These are phyloP conservation scores for Ditula angustiorana DNA, from an alignment of 2,888 invertebrate genomes.

Conservation along the genomic window DNA sequence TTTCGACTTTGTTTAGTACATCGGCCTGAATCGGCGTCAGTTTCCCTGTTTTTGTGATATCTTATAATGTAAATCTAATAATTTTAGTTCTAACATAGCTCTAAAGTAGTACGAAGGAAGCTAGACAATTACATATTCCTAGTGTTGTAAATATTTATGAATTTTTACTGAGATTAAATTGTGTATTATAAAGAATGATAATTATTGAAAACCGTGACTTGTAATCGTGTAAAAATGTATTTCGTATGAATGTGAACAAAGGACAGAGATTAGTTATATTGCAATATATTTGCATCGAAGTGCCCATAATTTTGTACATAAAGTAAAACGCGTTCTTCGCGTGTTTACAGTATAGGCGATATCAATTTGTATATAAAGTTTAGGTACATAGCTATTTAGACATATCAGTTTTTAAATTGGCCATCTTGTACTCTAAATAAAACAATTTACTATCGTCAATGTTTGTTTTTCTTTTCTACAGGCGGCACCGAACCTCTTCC, in stretches of 20 bases:
- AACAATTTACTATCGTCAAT: constrained; percentile 55
- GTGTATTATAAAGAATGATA: constrained; percentile 48
- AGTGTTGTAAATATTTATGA: constrained; percentile 48
- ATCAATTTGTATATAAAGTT: constrained; percentile 54
- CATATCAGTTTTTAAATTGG: constrained; percentile 57
- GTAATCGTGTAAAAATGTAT: constrained; percentile 42
- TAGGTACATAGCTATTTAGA: constrained; percentile 48
- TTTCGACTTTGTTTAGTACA: constrained; percentile 16
- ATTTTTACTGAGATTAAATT: constrained; percentile 49
- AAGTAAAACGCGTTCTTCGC: constrained; percentile 45
- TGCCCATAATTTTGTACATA: constrained; percentile 63
- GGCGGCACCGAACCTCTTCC: no score
- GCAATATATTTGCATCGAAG: constrained; percentile 68
- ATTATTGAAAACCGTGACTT: constrained; percentile 57
- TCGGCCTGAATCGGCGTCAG: constrained; percentile 30
- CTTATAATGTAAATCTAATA: constrained; percentile 49
- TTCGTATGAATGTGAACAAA: constrained; percentile 44
- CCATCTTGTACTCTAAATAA: constrained; percentile 67
- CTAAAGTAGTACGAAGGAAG: constrained; percentile 21
- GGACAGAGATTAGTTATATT: constrained; percentile 46
- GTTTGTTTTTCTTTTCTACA: constrained; percentile 37
- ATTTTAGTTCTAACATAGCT: constrained; percentile 24
- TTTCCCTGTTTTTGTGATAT: constrained; percentile 54
- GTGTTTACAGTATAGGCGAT: constrained; percentile 45
- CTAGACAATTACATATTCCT: constrained; percentile 42